phyloP scores from a whole-genome alignment of 2,888 invertebrate genomes.

The Apamea anceps region DNA sequence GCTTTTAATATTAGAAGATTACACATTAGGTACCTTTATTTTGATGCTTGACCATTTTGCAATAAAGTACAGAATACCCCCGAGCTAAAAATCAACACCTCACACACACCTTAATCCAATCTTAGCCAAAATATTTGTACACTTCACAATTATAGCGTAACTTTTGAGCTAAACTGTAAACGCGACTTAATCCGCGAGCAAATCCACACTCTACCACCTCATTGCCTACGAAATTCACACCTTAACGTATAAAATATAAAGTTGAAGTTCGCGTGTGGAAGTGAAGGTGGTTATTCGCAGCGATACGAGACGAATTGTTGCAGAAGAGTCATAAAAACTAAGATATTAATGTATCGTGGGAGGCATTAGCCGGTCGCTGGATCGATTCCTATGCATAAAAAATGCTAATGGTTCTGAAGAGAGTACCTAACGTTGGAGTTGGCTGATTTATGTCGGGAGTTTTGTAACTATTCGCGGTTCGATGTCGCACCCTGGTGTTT shows the following conservation, averaged over 20 bases:
- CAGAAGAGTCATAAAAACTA: conserved; percentile 90
- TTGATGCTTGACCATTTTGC: neutral
- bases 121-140: conserved; percentile 67
- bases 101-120: conserved; percentile 61
- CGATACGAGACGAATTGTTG: conserved; percentile 83
- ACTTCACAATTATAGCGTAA: conserved; percentile 67
- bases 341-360: conserved; percentile 91
- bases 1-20: neutral
- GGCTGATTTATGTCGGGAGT: conserved; percentile 85
- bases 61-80: neutral
- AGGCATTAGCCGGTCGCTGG: conserved; percentile 89
- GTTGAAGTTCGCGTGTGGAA: conserved; percentile 26
- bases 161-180: conserved; percentile 72
- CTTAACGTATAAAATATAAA: neutral
- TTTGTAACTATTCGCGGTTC: conserved; percentile 81
- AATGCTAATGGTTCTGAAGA: conserved; percentile 89
- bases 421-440: conserved; percentile 82
- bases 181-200: conserved; percentile 69
- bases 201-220: conserved; percentile 55
- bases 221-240: conserved; percentile 44
- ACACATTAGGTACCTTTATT: neutral
- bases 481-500: conserved; percentile 74
- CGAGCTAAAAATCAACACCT: conserved; percentile 25
- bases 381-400: conserved; percentile 91
- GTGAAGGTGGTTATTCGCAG: conserved; percentile 71